Evolutionary conservation across 2,797 vertebrate genomes (phyloP), one percentile per base, ranked within the genome.

Genomic region (Mus caroli): DNA sequence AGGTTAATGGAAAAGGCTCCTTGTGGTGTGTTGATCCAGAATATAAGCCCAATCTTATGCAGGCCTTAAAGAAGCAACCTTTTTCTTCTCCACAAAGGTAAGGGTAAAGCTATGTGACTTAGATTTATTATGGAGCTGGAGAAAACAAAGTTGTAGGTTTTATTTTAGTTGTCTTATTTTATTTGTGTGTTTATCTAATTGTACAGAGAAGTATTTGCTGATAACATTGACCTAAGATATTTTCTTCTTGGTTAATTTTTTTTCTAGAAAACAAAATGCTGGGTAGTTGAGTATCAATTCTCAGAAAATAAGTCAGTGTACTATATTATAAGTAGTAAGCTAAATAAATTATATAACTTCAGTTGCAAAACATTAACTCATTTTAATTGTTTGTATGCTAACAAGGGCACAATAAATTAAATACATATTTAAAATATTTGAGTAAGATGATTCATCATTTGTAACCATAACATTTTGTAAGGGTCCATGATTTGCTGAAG

Each of bases 1-100:
- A 99, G 99, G 99, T 99, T 97, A 99, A 99, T 97, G 99, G 99
- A 92, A 99, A 99, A 99, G 99, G 99, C 98, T 99, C 99, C 0
- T 98, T 99, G 92, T 99, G 99, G 99, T 99, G 99, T 2, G 99
- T 99, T 95, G 99, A 99, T 98, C 99, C 99, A 0, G 99, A 99
- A 98, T 99, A 99, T 83, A 99, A 99, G 97, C 99, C 99, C 93
- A 99, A 99, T 98, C 99, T 99, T 97, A 99, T 99, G 98, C 99
- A 99, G 98, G 99, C 99, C 83, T 99, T 99, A 98, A 99, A 99
- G 98, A 99, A 99, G 98, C 99, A 99, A 98, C 99, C 99, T 97
- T 99, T 99, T 98, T 99, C 99, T 89, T 99, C 99, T 91, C 99
- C 99, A 92, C 99, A 99, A 98, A 99, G 99, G 99, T 99, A 98